Percentiles rank a stretch among this genome's conserved stretches.
Evolutionary conservation across 2,888 invertebrate species (phyloP).

Genomic region (Tenthredo notha): DNA sequence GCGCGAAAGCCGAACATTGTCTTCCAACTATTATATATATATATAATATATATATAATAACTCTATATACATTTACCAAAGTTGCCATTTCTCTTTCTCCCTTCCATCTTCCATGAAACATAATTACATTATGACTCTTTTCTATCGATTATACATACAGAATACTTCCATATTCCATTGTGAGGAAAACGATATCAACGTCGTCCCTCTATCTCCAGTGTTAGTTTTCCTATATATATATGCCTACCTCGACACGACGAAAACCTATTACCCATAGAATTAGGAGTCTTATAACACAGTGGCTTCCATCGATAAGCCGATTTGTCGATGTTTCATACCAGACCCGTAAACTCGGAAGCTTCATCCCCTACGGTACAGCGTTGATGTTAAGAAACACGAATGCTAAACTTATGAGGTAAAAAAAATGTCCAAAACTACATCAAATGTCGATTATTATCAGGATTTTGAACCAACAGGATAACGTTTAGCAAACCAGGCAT

Average conservation of each 20-base stretch:
- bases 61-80: background rate
- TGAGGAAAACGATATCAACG: background rate
- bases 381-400: background rate
- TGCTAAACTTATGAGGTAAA: background rate
- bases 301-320: slow-evolving; percentile 36
- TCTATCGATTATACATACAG: background rate
- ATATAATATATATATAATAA: background rate
- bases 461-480: background rate
- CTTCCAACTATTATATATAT: background rate
- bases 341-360: background rate
- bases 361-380: background rate
- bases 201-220: background rate
- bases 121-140: background rate
- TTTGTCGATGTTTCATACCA: slow-evolving; percentile 7
- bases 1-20: background rate
- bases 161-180: background rate
- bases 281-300: background rate
- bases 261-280: background rate
- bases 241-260: background rate
- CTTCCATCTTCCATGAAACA: background rate
- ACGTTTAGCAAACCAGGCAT: background rate
- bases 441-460: background rate
- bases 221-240: background rate
- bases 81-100: background rate
- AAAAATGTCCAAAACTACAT: background rate